Evolutionary conservation across 2,888 invertebrate genomes (phyloP).

Genomic region (Gastracanthus pulcherrimus): DNA sequence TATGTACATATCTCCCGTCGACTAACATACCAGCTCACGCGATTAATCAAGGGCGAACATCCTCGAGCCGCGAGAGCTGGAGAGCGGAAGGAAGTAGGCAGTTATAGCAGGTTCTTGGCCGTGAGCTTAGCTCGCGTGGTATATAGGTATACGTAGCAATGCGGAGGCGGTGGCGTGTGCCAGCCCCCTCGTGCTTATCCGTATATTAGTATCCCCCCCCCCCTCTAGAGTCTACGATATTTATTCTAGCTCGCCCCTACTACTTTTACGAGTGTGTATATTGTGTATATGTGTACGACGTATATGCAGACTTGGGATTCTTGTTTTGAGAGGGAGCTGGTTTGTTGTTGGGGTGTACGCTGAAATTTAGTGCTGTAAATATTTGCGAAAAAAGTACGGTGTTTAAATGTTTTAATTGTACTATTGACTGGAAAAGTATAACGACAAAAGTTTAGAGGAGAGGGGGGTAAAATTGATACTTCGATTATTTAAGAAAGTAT

Average conservation of each 20-base stretch:
- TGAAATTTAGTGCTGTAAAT: neutral
- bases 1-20: neutral
- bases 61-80: no score
- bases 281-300: neutral
- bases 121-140: neutral
- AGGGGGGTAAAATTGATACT: no score
- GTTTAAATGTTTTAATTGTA: no score
- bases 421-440: no score
- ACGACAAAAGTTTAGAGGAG: no score
- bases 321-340: neutral
- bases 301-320: neutral
- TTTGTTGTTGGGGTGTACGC: neutral
- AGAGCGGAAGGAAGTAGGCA: conserved; percentile 53
- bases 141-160: neutral
- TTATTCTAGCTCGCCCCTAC: neutral
- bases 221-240: neutral
- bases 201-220: neutral
- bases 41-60: conserved; percentile 50
- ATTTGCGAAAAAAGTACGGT: no score
- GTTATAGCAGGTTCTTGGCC: conserved; percentile 26
- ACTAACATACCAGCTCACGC: neutral
- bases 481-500: no score
- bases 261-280: neutral
- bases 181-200: neutral
- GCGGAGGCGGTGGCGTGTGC: neutral